Evolutionary conservation across 2,888 invertebrate genomes (phyloP).

Genomic region (Eristalis intricaria): DNA sequence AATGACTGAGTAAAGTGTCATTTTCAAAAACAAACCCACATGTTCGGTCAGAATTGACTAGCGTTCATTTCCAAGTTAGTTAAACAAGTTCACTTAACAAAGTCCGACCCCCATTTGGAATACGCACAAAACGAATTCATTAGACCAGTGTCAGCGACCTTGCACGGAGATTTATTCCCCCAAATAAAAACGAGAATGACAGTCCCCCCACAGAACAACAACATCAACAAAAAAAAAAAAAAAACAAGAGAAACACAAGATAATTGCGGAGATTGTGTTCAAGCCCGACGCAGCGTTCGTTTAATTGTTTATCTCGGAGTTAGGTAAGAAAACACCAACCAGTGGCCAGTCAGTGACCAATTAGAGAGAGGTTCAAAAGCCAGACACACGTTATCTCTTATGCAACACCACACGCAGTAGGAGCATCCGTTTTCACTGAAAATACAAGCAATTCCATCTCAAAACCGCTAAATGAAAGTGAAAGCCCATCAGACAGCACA

Average conservation of each 20-base stretch:
- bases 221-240: neutral
- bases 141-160: slow-evolving; percentile 7
- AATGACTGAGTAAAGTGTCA: neutral
- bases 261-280: neutral
- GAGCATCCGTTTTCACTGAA: slow-evolving; percentile 20
- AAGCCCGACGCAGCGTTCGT: neutral
- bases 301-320: slow-evolving; percentile 18
- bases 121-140: neutral
- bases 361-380: slow-evolving; percentile 22
- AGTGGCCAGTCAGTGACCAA: neutral
- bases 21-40: neutral
- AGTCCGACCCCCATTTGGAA: neutral
- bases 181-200: neutral
- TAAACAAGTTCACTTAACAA: neutral
- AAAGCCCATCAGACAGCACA: slow-evolving; percentile 37
- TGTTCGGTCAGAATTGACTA: neutral
- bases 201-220: neutral
- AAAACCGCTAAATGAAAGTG: slow-evolving; percentile 35
- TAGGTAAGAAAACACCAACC: neutral
- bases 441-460: neutral
- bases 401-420: slow-evolving; percentile 36
- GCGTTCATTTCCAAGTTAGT: neutral
- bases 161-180: neutral
- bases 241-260: neutral
- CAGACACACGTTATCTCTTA: slow-evolving; percentile 21